Conservation (phyloP, 2,888 invertebrate species). For the Heliconius sara region DNA sequence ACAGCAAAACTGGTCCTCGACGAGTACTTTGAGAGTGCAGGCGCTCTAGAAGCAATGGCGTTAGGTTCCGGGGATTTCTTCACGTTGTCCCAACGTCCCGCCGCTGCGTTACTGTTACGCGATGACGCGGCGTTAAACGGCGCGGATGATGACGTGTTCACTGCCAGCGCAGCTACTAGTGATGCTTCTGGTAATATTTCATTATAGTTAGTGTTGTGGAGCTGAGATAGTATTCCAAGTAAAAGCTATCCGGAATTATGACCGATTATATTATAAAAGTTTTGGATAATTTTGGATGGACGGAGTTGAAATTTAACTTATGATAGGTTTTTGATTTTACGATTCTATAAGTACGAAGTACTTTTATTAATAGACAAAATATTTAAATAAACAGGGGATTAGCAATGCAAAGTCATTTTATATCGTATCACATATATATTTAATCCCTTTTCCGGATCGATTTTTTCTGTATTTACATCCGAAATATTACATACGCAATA, state of each 20-base stretch:
- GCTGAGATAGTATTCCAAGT: background rate
- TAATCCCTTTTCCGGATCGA: no score
- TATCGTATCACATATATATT: no score
- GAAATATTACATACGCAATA: background rate
- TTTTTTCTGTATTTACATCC: background rate
- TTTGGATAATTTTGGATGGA: no score
- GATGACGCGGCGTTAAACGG: constrained; percentile 77
- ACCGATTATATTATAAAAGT: no score
- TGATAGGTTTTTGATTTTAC: no score
- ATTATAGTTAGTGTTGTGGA: background rate
- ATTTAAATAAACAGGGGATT: no score
- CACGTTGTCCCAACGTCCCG: constrained; percentile 80
- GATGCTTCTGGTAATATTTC: constrained; percentile 23
- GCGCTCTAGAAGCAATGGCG: constrained; percentile 77
- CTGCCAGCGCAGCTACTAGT: constrained; percentile 37
- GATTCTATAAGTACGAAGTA: no score
- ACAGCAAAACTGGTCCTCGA: constrained; percentile 94
- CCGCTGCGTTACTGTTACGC: constrained; percentile 76
- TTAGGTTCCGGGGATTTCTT: constrained; percentile 82
- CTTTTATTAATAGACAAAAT: no score
- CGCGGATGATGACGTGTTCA: constrained; percentile 78
- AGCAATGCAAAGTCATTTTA: no score
- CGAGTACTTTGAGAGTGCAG: constrained; percentile 89
- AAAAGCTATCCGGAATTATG: background rate
- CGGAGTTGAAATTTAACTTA: no score